These are phyloP conservation scores for Melipona bicolor DNA, from an alignment of 2,888 invertebrate genomes.

Conservation along the genomic window DNA sequence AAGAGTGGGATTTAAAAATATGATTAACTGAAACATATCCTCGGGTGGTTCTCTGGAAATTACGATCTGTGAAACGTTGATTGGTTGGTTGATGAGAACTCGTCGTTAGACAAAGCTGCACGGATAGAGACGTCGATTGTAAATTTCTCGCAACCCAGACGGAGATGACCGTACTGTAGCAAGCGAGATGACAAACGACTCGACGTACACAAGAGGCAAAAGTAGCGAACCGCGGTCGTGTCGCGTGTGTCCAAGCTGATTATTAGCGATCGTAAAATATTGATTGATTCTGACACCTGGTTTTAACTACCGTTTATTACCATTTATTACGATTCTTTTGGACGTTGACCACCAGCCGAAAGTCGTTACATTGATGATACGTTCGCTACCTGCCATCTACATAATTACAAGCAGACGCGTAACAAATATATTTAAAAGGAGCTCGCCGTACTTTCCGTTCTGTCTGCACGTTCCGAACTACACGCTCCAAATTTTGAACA, in stretches of 20 bases:
- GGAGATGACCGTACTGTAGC: constrained; percentile 34
- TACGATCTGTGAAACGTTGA: not conserved
- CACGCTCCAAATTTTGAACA: constrained; percentile 5
- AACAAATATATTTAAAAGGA: constrained; percentile 40
- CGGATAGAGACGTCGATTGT: constrained; percentile 63
- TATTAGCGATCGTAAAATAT: constrained; percentile 77
- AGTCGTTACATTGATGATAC: constrained; percentile 44
- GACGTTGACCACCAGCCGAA: constrained; percentile 48
- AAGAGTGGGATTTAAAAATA: not conserved
- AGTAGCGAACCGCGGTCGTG: constrained; percentile 66
- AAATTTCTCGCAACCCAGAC: constrained; percentile 47
- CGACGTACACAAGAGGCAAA: constrained; percentile 42
- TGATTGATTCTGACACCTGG: constrained; percentile 74
- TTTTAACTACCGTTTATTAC: constrained; percentile 72
- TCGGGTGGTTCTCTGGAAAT: not conserved
- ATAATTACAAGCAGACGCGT: constrained; percentile 45
- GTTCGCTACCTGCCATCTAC: constrained; percentile 15
- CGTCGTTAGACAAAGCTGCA: not conserved
- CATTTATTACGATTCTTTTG: constrained; percentile 59
- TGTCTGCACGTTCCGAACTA: not conserved
- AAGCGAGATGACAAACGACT: constrained; percentile 61
- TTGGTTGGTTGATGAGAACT: not conserved
- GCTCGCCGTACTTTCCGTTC: not conserved
- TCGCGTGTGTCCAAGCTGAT: constrained; percentile 62
- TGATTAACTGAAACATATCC: not conserved